phyloP scores from a whole-genome alignment of 2,797 vertebrate species.

The Chelon labrosus region DNA sequence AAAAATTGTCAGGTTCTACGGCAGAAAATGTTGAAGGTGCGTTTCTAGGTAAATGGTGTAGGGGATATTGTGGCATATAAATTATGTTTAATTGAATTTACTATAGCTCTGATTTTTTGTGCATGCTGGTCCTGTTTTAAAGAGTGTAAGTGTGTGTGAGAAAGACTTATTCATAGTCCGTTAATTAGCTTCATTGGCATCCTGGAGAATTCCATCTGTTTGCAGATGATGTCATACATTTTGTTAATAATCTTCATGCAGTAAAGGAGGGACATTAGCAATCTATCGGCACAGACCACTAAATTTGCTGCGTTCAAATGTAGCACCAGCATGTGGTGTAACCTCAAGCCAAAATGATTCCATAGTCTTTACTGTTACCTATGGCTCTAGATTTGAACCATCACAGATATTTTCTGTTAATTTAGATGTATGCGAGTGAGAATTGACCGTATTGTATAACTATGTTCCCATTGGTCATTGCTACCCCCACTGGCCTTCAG shows the following conservation, averaged over 20 bases:
- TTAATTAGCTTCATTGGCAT: neutral
- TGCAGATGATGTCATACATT: slow-evolving; percentile 17
- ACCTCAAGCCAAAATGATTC: neutral
- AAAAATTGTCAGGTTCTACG: neutral
- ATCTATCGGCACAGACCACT: neutral
- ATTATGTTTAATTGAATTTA: too few relatives aligned
- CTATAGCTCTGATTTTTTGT: neutral
- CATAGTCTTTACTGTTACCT: neutral
- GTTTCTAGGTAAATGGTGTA: too few relatives aligned
- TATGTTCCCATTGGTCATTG: neutral
- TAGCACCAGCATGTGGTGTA: neutral
- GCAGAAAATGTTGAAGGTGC: neutral
- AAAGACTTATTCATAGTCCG: slow-evolving; percentile 2
- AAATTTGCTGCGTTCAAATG: neutral
- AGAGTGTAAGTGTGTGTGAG: neutral
- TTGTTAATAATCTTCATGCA: neutral
- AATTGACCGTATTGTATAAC: neutral
- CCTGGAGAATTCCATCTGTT: neutral
- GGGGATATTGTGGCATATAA: too few relatives aligned
- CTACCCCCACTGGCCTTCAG: too few relatives aligned
- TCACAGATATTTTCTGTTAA: neutral
- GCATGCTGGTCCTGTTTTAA: neutral
- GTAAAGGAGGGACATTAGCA: neutral
- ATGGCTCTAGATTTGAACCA: neutral
- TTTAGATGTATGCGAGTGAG: neutral